These are phyloP conservation scores for Rotaria magnacalcarata DNA, from an alignment of 2,888 invertebrate genomes.

Conservation along the genomic window DNA sequence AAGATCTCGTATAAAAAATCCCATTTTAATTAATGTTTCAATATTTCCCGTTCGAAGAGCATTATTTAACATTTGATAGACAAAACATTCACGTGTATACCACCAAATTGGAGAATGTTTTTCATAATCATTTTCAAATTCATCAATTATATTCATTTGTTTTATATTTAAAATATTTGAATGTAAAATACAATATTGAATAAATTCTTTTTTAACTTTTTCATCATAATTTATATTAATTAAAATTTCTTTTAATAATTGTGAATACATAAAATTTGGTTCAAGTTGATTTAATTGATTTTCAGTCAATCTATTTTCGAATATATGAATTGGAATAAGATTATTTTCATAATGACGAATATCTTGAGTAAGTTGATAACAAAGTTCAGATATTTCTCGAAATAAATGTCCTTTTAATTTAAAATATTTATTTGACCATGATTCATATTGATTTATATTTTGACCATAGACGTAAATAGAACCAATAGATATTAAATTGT, in stretches of 20 bases:
- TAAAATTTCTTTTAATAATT: not conserved
- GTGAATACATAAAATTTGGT: not conserved
- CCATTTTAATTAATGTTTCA: not conserved
- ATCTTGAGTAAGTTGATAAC: not conserved
- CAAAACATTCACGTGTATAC: constrained; percentile 1
- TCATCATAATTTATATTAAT: not conserved
- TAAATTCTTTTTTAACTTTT: not conserved
- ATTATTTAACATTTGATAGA: not conserved
- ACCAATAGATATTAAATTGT: not conserved
- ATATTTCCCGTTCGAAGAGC: not conserved
- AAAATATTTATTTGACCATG: not conserved
- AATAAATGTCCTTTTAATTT: not conserved
- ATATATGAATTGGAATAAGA: not conserved
- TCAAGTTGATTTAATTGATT: not conserved
- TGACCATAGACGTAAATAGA: not conserved
- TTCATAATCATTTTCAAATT: not conserved
- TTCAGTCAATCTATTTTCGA: not conserved
- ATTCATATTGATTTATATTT: not conserved
- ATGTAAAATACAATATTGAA: not conserved
- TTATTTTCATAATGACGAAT: not conserved
- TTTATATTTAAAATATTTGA: not conserved
- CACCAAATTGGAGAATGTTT: not conserved
- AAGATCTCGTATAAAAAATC: not conserved
- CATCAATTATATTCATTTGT: not conserved
- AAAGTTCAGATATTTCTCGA: not conserved